Evolutionary conservation across 2,888 invertebrate genomes (phyloP), one percentile per base, ranked within the genome.

Genomic region (Lamproptera curius): DNA sequence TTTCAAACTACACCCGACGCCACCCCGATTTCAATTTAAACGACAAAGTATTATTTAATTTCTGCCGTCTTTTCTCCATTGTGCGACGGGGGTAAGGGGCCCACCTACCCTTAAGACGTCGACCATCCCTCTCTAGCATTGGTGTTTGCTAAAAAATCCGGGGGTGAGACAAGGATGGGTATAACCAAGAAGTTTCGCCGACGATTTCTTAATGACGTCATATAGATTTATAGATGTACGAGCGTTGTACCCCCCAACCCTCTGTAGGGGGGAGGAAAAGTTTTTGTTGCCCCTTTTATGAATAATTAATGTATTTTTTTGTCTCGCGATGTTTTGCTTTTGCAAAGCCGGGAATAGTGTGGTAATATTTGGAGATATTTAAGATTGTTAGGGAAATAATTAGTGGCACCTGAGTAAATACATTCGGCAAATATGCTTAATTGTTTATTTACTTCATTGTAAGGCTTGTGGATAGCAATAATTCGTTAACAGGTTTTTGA

Each of bases 11-110:
- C 70, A 69, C 67, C 58, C 56, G 16, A 26, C 55, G 54, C 56
- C 54, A 58, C 62, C 72, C 77, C 77, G 68, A 65, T 75, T 79
- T 79, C 80, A 80, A 83, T 84, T 81, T 75, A 76, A 82, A 83
- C 83, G 86, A 86, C 86, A 85, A 87, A 87, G 86, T 86, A 86
- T 85, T 86, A 84, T 86, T 87, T 85, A 85, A 87, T 86, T 85
- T 84, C 76, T 70, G 63, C 62, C 82, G 83, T 84, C 84, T 85
- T 85, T 87, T 85, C 83, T 73, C 82, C 74, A 81, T 86, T 86
- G 86, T 86, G 78, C 78, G 70, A 75, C 56, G 76, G 73, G 73
- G 73, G 62, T 61, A 67, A 65, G 57, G 49, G 62, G 56, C 57
- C 68, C 69, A n/a, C n/a, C n/a, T n/a, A n/a, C 63, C 63, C 71